These are phyloP conservation scores for Plemyria rubiginata DNA, from an alignment of 2,888 invertebrate species.

Conservation along the genomic window DNA sequence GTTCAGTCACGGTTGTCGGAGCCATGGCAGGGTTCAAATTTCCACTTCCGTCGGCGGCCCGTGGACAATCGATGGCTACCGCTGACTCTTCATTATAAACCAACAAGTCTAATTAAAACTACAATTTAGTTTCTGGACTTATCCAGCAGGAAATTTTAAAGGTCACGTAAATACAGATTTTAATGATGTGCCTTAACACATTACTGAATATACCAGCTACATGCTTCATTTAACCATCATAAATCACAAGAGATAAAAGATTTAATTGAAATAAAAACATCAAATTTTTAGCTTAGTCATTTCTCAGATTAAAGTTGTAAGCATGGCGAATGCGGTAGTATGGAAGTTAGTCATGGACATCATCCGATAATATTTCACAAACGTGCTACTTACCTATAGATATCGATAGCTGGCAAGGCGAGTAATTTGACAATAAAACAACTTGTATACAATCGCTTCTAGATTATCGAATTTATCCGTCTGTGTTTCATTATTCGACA, in stretches of 20 bases:
- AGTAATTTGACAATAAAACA: slow-evolving; percentile 28
- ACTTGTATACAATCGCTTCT: slow-evolving; percentile 37
- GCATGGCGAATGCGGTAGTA: slow-evolving; percentile 73
- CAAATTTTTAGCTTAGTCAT: slow-evolving; percentile 73
- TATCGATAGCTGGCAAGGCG: slow-evolving; percentile 25
- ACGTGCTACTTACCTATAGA: slow-evolving; percentile 47
- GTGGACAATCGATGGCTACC: slow-evolving; percentile 79
- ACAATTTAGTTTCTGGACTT: slow-evolving; percentile 42
- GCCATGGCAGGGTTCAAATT: slow-evolving; percentile 76
- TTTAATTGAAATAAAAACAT: slow-evolving; percentile 72
- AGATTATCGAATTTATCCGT: slow-evolving; percentile 49
- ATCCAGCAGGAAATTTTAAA: slow-evolving; percentile 11
- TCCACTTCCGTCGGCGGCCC: slow-evolving; percentile 75
- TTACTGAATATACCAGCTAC: slow-evolving; percentile 21
- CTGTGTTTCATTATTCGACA: slow-evolving; percentile 50
- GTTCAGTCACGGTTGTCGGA: slow-evolving; percentile 75
- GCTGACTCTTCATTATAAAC: slow-evolving; percentile 72
- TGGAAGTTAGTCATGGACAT: slow-evolving; percentile 69
- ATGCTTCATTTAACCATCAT: slow-evolving; percentile 51
- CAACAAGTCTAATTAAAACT: slow-evolving; percentile 71
- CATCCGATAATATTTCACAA: slow-evolving; percentile 59
- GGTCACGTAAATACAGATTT: slow-evolving; percentile 42
- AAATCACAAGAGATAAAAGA: slow-evolving; percentile 76
- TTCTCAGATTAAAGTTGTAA: slow-evolving; percentile 74
- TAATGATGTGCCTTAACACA: slow-evolving; percentile 42